A percentile compares a stretch with the other conserved stretches of the same genome.
phyloP scores from a whole-genome alignment of 2,113 vertebrate genomes.

The Thymallus thymallus region DNA sequence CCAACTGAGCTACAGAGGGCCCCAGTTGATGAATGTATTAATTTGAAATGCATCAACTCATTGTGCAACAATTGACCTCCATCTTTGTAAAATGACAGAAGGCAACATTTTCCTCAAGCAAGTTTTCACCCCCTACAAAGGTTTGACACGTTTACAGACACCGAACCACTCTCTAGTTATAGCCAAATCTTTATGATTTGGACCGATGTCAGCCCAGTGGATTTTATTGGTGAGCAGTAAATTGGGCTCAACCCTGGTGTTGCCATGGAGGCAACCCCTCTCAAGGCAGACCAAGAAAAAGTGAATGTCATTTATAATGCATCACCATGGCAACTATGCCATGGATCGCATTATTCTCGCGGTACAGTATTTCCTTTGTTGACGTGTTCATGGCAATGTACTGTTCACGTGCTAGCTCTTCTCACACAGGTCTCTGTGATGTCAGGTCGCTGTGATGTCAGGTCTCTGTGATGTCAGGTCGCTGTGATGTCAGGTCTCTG shows the following conservation, averaged over 20 bases:
- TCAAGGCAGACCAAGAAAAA: slow-evolving; percentile 54
- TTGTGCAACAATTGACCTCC: no score
- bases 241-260: slow-evolving; percentile 45
- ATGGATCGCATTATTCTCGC: slow-evolving; percentile 28
- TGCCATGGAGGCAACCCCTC: slow-evolving; percentile 64
- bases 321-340: slow-evolving; percentile 66
- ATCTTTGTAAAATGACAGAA: no score
- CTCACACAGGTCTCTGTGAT: not conserved
- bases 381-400: slow-evolving; percentile 12
- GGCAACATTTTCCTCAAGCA: no score
- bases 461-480: no score
- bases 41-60: no score
- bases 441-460: no score
- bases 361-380: slow-evolving; percentile 25
- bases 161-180: not conserved
- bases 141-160: not conserved
- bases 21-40: no score
- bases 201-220: slow-evolving; percentile 49
- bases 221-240: slow-evolving; percentile 65
- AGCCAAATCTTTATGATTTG: slow-evolving; percentile 16
- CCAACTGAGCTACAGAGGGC: no score
- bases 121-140: no score
- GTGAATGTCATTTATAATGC: slow-evolving; percentile 64
- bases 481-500: no score
- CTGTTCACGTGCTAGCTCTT: not conserved